phyloP scores from a whole-genome alignment of 92 coral and sea anemone species.

The Palythoa caribaeorum region DNA sequence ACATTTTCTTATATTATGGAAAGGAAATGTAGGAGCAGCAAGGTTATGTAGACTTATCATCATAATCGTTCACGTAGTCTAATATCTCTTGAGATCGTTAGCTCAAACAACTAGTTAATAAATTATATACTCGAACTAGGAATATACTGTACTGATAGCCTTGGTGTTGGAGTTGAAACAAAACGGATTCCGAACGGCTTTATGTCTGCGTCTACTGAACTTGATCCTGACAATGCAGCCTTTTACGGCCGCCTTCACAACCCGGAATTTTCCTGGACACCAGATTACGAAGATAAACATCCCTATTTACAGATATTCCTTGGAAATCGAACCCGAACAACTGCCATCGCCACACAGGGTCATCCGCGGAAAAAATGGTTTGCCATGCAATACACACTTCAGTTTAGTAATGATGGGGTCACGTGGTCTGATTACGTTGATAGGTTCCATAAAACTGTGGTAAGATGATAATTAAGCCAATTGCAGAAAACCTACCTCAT shows the following conservation, averaged over 20 bases:
- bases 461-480: conserved; percentile 13
- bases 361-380: conserved; percentile 77
- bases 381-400: conserved; percentile 62
- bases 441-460: conserved; percentile 56
- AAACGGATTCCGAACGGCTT: conserved; percentile 61
- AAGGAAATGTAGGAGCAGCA: neutral
- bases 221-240: conserved; percentile 52
- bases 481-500: neutral
- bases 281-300: conserved; percentile 42
- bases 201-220: conserved; percentile 56
- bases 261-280: conserved; percentile 68
- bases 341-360: conserved; percentile 73
- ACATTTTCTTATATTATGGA: no score
- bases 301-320: conserved; percentile 72
- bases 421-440: conserved; percentile 71
- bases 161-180: conserved; percentile 68
- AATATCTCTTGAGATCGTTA: neutral
- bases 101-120: neutral
- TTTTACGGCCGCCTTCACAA: conserved; percentile 65
- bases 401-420: conserved; percentile 63
- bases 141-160: conserved; percentile 57
- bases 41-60: neutral
- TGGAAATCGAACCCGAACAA: conserved; percentile 70
- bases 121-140: conserved; percentile 2
- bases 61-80: no score